Evolutionary conservation across 1,140 invertebrate species (phyloP), one percentile per base, ranked within the genome.

Genomic region (Drepana arcuata): DNA sequence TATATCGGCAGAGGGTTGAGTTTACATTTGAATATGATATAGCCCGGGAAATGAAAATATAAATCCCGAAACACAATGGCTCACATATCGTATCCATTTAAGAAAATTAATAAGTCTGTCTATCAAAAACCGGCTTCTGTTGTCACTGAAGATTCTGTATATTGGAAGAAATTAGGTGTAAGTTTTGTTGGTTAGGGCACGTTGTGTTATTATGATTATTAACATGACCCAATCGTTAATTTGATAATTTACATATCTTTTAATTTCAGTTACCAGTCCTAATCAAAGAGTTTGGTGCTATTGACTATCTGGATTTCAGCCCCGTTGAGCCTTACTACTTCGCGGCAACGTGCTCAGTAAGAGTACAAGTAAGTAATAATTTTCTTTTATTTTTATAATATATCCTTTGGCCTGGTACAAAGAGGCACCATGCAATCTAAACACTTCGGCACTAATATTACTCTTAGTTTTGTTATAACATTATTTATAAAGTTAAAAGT

Each of bases 241-340:
- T 11, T 23, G 36, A 23, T 14, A 32, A 29, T 32, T 34, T 48
- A 42, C 56, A 46, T 58, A 6, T 10, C 4, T n/a, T 66, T 44
- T 36, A 45, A 35, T 89, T 87, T 50, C 69, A 96, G 95, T 84
- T 89, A 53, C 94, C 95, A 30, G 91, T 95, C 2, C 86, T 95
- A 26, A 87, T 96, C 0, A 98, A 97, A 82, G 96, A 98, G 79
- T 95, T 93, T 86, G 95, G 95, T 21, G 88, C 92, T 0, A 93
- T 98, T 16, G 94, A 96, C 69, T 92, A 93, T 59, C 88, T 98
- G 33, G 92, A 97, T 69, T 95, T 98, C 68, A 94, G 93, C 55
- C 92, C 93, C 4, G 84, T 90, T 9, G 90, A 95, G 58, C 94
- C 95, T 0, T 88, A 96, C 84, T 90, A 93, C 69, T 95, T 96